A percentile compares a stretch with the other conserved stretches of the same genome.
These are phyloP conservation scores for Leptonema lineaticorne DNA, from an alignment of 1,140 invertebrate genomes.

Conservation along the genomic window DNA sequence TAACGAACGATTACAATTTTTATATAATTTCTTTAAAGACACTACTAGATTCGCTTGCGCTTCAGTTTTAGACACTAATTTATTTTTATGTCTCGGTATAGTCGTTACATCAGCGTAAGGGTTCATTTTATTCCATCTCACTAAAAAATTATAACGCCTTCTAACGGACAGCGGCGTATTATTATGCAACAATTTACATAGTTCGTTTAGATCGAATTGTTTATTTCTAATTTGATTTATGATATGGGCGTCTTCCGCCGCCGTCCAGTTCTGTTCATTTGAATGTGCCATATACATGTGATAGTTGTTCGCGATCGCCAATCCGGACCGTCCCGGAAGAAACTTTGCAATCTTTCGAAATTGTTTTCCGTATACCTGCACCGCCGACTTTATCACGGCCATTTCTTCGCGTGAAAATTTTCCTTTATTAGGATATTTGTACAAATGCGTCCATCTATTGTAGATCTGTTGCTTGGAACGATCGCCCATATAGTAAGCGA, in stretches of 20 bases:
- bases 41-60: not conserved
- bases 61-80: not conserved
- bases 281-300: not conserved
- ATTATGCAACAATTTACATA: not conserved
- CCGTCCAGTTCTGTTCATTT: not conserved
- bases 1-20: not conserved
- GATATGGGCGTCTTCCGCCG: not conserved
- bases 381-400: slow-evolving; percentile 26
- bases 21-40: not conserved
- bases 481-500: slow-evolving; percentile 29
- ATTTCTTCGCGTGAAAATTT: slow-evolving; percentile 29
- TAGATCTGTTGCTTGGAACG: slow-evolving; percentile 34
- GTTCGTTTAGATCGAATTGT: not conserved
- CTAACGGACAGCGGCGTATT: not conserved
- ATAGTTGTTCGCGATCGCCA: not conserved
- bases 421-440: not conserved
- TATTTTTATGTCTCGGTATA: not conserved
- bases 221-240: not conserved
- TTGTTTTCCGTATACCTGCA: slow-evolving; percentile 18
- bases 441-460: slow-evolving; percentile 16
- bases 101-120: not conserved
- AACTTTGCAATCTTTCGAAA: not conserved
- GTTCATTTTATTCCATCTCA: not conserved
- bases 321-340: slow-evolving; percentile 1
- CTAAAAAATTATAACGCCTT: not conserved